Percentiles rank a stretch among this genome's conserved stretches.
Conservation (phyloP, 2,888 invertebrate species). For the Stenoptilia bipunctidactyla region DNA sequence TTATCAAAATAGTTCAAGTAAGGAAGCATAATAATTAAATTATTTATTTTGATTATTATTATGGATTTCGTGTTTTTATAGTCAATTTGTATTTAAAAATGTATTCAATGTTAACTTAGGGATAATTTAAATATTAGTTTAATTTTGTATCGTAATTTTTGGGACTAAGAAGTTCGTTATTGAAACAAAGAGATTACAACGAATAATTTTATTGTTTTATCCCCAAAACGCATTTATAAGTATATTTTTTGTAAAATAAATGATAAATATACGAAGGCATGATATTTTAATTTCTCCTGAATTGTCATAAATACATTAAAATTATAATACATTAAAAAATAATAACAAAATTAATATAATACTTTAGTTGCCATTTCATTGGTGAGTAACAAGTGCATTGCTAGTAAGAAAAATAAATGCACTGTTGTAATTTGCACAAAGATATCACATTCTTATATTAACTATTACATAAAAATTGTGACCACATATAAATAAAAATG, state of each 20-base stretch:
- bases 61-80: conserved; percentile 10
- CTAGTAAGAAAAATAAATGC: conserved; percentile 20
- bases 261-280: conserved; percentile 15
- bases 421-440: conserved; percentile 9
- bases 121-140: conserved; percentile 19
- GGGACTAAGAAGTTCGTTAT: too few species aligned
- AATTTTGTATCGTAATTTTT: too few species aligned
- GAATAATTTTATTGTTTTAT: conserved; percentile 25
- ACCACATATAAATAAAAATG: too few species aligned
- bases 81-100: conserved; percentile 20
- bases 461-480: too few species aligned
- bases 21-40: conserved; percentile 1
- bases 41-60: conserved; percentile 8
- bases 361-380: conserved; percentile 27
- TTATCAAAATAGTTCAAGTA: conserved; percentile 16
- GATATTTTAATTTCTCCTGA: conserved; percentile 20
- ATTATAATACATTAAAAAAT: conserved; percentile 15
- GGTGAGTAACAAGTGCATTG: conserved; percentile 22
- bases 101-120: conserved; percentile 17
- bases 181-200: neutral
- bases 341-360: conserved; percentile 14
- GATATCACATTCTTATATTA: too few species aligned
- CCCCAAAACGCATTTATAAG: conserved; percentile 51
- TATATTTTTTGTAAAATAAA: conserved; percentile 28
- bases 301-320: conserved; percentile 11